Conservation (phyloP, 2,797 vertebrate species). For the Acipenser ruthenus region DNA sequence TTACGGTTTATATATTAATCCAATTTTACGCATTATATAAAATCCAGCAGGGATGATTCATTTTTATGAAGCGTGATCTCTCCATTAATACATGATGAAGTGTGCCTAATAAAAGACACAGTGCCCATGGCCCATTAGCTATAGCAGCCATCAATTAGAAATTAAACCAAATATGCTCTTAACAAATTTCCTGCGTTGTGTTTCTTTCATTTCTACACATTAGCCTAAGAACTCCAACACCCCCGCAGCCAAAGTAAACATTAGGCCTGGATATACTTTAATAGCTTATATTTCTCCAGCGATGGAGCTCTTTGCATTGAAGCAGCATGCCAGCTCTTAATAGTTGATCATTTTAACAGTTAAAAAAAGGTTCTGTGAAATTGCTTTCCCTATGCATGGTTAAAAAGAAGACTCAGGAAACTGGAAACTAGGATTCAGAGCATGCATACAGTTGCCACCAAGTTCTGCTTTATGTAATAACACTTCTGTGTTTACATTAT, state of each 20-base stretch:
- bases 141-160: conserved; percentile 27
- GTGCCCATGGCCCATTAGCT: conserved; percentile 18
- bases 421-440: no score
- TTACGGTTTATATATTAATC: no score
- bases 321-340: no score
- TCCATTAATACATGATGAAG: conserved; percentile 24
- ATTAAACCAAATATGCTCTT: conserved; percentile 38
- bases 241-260: conserved; percentile 8
- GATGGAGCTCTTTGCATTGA: no score
- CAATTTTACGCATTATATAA: no score
- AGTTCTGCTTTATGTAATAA: no score
- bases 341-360: not conserved
- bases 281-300: not conserved
- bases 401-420: not conserved
- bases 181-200: conserved; percentile 31
- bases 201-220: conserved; percentile 24
- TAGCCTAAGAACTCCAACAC: not conserved
- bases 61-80: no score
- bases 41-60: no score
- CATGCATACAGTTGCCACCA: no score
- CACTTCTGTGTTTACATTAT: no score
- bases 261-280: conserved; percentile 11
- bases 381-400: not conserved
- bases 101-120: conserved; percentile 29
- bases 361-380: not conserved